Evolutionary conservation across 2,113 vertebrate genomes (phyloP).

Genomic region (Trogon melanurus): DNA sequence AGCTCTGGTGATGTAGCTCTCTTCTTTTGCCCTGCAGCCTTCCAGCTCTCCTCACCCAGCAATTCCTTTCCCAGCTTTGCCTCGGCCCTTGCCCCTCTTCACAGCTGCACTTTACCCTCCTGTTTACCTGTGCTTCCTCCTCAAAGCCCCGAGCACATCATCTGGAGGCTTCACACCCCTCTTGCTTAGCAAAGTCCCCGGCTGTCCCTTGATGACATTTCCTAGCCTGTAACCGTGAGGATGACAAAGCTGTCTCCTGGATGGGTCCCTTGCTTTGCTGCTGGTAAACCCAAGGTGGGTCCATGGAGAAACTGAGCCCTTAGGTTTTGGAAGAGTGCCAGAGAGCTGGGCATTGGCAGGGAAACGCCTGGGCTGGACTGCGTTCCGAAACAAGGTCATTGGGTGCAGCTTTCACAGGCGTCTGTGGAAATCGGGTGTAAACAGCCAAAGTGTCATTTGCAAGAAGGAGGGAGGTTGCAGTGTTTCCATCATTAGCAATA

Average conservation of each 20-base stretch:
- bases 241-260: not conserved
- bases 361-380: not conserved
- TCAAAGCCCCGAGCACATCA: not conserved
- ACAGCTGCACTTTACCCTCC: not conserved
- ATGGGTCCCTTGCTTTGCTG: not conserved
- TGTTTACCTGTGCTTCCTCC: not conserved
- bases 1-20: not conserved
- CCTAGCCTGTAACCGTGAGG: not conserved
- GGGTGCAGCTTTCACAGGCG: rapidly evolving
- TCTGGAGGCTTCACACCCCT: not conserved
- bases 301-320: not conserved
- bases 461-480: not conserved
- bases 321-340: not conserved
- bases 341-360: not conserved
- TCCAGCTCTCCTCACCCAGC: not conserved
- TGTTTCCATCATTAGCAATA: not conserved
- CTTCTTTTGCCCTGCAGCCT: not conserved
- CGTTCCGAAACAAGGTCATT: not conserved
- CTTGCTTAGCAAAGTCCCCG: not conserved
- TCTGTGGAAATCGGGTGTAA: not conserved
- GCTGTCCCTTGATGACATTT: not conserved
- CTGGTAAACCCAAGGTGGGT: rapidly evolving
- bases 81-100: not conserved
- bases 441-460: not conserved
- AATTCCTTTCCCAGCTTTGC: not conserved